A percentile compares a stretch with the other conserved stretches of the same genome.
phyloP scores from a whole-genome alignment of 2,113 vertebrate genomes.

The Clarias macrocephalus region DNA sequence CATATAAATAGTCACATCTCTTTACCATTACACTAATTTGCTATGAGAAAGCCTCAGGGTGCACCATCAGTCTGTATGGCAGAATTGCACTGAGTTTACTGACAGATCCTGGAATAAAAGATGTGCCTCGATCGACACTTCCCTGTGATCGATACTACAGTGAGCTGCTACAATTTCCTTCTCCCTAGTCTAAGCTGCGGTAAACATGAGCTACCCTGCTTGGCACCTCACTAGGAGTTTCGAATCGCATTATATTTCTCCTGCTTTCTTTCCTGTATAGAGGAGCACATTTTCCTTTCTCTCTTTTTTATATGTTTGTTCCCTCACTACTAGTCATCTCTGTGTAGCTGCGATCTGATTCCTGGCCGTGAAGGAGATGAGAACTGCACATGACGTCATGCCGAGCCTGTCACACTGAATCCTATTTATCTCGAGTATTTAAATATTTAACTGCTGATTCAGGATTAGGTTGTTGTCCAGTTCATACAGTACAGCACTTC shows the following conservation, averaged over 20 bases:
- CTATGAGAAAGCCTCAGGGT: not conserved
- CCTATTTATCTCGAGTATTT: not conserved
- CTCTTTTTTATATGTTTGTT: not conserved
- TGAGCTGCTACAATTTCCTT: not conserved
- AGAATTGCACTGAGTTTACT: not conserved
- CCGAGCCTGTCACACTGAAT: not conserved
- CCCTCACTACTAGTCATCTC: not conserved
- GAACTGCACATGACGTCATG: not conserved
- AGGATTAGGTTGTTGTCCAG: not conserved
- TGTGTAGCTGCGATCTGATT: not conserved
- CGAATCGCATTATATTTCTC: not conserved
- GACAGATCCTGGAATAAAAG: not conserved
- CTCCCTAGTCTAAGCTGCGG: not conserved
- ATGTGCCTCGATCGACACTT: not conserved
- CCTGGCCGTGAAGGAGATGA: not conserved
- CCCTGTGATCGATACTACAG: not conserved
- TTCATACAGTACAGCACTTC: not conserved
- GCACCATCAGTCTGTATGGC: not conserved
- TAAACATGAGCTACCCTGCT: constrained; percentile 11
- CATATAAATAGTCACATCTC: not conserved
- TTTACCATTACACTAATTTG: not conserved
- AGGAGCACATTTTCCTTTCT: not conserved
- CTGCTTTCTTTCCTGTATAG: not conserved
- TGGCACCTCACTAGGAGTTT: not conserved
- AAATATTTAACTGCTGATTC: not conserved